Conservation (phyloP, 2,797 vertebrate species). For the Sebastes minor region DNA sequence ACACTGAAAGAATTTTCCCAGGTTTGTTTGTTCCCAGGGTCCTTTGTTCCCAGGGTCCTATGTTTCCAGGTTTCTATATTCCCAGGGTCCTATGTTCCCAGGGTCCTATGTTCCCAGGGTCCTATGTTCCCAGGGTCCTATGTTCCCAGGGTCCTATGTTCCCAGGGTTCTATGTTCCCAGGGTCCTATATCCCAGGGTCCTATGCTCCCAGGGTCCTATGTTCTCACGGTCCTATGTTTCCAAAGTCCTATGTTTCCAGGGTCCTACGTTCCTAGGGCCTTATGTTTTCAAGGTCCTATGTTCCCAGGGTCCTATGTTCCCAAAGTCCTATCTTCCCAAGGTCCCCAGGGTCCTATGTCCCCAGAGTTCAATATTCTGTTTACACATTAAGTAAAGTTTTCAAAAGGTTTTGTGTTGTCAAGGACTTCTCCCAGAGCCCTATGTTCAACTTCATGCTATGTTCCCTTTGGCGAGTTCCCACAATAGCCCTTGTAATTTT, state of each 20-base stretch:
- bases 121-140: rapidly evolving
- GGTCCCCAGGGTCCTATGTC: background rate
- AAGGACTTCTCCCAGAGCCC: background rate
- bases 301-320: too few relatives aligned
- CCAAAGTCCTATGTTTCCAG: rapidly evolving
- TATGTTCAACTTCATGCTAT: background rate
- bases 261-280: background rate
- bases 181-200: rapidly evolving
- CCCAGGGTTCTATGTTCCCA: too few relatives aligned
- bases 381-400: background rate
- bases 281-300: too few relatives aligned
- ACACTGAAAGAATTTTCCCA: too few relatives aligned
- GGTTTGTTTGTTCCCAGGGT: background rate
- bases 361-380: background rate
- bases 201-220: background rate
- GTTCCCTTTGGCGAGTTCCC: background rate
- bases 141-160: background rate
- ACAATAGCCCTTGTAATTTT: background rate
- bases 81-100: too few relatives aligned
- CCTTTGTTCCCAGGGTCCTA: too few relatives aligned
- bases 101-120: rapidly evolving
- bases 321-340: too few relatives aligned
- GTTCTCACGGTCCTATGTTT: too few relatives aligned
- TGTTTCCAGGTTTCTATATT: rapidly evolving
- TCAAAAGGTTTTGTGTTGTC: background rate